A percentile compares a stretch with the other conserved stretches of the same genome.
Evolutionary conservation across 1,140 invertebrate genomes (phyloP).

Genomic region (Drosophila nigrodunni): DNA sequence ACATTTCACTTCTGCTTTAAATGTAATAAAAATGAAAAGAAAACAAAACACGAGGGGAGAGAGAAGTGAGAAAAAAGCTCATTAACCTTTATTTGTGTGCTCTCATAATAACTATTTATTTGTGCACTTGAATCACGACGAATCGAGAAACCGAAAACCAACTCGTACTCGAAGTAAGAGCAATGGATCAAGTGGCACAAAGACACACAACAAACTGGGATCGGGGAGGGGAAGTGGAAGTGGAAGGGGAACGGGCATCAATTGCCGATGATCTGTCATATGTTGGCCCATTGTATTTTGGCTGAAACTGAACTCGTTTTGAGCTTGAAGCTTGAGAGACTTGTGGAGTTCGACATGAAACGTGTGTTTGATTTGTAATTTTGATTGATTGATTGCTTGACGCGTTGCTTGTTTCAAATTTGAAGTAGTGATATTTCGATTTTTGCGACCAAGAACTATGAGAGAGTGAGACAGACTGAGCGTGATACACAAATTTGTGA

Average conservation of each 20-base stretch:
- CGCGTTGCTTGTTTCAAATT: constrained; percentile 38
- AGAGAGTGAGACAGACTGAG: constrained; percentile 6
- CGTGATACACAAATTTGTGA: constrained; percentile 57
- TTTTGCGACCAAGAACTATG: constrained; percentile 39
- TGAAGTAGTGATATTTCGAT: constrained; percentile 79
- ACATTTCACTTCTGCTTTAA: constrained; percentile 37
- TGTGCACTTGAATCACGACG: constrained; percentile 52
- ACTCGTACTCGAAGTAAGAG: not conserved
- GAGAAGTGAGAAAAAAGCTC: constrained; percentile 60
- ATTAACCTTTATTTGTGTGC: constrained; percentile 75
- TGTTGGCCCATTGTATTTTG: constrained; percentile 63
- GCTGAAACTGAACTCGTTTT: constrained; percentile 57
- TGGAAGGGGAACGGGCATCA: constrained; percentile 6
- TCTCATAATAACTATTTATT: constrained; percentile 36
- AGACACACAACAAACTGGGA: constrained; percentile 19
- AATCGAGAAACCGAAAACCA: constrained; percentile 9
- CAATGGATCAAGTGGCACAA: constrained; percentile 39
- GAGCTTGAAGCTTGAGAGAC: constrained; percentile 15
- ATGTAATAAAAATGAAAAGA: constrained; percentile 13
- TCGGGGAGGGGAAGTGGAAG: constrained; percentile 22
- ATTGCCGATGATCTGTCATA: constrained; percentile 69
- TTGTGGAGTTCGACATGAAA: constrained; percentile 28
- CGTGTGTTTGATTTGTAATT: constrained; percentile 73
- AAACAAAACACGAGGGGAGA: constrained; percentile 16
- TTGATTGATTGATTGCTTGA: constrained; percentile 82